Conservation (phyloP, 2,113 vertebrate species). For the Thomomys bottae region DNA sequence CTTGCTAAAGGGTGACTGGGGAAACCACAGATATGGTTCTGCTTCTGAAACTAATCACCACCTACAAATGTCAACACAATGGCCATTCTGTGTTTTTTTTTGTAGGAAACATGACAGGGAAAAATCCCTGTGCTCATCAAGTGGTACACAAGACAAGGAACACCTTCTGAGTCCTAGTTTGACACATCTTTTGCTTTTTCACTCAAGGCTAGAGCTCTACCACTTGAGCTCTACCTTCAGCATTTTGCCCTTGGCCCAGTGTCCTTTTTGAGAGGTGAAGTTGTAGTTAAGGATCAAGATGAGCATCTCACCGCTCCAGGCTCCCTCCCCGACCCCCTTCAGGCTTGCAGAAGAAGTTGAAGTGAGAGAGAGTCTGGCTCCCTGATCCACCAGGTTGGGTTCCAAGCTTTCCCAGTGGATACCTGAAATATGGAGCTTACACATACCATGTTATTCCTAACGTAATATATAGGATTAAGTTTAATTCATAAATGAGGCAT, state of each 20-base stretch:
- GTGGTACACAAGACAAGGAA: too few species aligned
- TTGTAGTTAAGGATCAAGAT: constrained; percentile 3
- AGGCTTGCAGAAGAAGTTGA: background rate
- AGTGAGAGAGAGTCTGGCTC: background rate
- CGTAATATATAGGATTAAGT: background rate
- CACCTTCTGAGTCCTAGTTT: too few species aligned
- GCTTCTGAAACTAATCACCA: background rate
- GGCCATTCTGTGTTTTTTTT: background rate
- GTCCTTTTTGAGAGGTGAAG: constrained; percentile 30
- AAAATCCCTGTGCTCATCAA: background rate
- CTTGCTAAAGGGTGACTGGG: background rate
- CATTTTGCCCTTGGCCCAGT: background rate
- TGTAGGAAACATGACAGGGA: background rate
- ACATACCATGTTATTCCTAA: background rate
- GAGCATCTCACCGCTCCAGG: background rate
- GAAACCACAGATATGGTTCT: background rate
- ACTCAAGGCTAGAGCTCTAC: background rate
- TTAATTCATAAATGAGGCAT: background rate
- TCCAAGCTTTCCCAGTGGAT: background rate
- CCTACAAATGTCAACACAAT: background rate
- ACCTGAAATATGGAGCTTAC: background rate
- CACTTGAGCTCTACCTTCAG: too few species aligned
- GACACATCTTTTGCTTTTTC: too few species aligned
- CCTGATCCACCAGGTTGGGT: background rate
- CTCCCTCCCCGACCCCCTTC: background rate